Evolutionary conservation across 1,140 invertebrate genomes (phyloP).

Genomic region (Conus ventricosus): DNA sequence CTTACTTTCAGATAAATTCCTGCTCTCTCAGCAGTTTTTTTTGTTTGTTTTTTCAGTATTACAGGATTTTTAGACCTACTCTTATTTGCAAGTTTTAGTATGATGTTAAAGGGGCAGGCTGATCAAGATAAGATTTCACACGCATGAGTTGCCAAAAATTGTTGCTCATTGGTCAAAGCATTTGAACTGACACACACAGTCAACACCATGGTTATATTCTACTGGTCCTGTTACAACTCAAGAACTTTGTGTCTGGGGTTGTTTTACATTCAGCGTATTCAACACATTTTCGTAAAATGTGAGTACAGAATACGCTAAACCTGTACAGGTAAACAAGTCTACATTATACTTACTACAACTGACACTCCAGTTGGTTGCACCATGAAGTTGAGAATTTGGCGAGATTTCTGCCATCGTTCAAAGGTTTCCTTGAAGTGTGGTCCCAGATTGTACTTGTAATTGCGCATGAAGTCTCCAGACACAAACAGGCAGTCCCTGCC

Average conservation of each 20-base stretch:
- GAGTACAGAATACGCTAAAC: neutral
- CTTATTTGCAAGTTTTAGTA: too few species aligned
- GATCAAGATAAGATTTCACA: too few species aligned
- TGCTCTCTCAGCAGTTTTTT: too few species aligned
- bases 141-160: too few species aligned
- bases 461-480: slow-evolving; percentile 85
- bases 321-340: neutral
- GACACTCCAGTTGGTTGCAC: neutral
- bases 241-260: neutral
- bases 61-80: too few species aligned
- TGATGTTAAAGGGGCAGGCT: too few species aligned
- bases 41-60: too few species aligned
- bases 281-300: neutral
- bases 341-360: neutral
- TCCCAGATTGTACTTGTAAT: slow-evolving; percentile 75
- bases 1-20: too few species aligned
- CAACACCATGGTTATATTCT: too few species aligned
- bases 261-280: neutral
- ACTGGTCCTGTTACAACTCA: too few species aligned
- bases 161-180: too few species aligned
- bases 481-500: slow-evolving; percentile 83
- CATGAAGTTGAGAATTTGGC: slow-evolving; percentile 40
- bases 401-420: slow-evolving; percentile 46
- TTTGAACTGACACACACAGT: too few species aligned
- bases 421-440: slow-evolving; percentile 37